Evolutionary conservation across 2,888 invertebrate genomes (phyloP).

Genomic region (Tetranychus truncatus): DNA sequence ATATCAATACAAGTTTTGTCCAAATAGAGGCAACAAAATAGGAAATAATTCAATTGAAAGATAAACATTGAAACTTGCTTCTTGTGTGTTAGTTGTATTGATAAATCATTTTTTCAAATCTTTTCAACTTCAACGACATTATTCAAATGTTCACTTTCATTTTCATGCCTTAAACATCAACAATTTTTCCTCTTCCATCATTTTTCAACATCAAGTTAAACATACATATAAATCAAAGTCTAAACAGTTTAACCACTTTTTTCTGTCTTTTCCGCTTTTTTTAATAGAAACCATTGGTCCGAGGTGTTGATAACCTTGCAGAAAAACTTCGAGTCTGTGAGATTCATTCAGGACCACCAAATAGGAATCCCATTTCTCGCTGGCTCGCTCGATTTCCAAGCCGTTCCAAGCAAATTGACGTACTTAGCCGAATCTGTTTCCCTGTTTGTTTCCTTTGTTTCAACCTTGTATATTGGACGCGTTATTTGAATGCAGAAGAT

Average conservation of each 20-base stretch:
- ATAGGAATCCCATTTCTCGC: constrained; percentile 63
- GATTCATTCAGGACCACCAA: constrained; percentile 12
- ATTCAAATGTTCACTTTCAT: no score
- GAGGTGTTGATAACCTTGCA: constrained; percentile 10
- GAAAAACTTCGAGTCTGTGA: constrained; percentile 14
- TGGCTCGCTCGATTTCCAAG: constrained; percentile 80
- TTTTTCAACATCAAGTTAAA: no score
- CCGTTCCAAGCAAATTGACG: constrained; percentile 86
- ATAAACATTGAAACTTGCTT: no score
- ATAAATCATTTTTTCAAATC: no score
- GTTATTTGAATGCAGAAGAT: constrained; percentile 48
- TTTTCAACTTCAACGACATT: no score
- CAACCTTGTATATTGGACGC: constrained; percentile 83
- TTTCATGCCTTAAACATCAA: no score
- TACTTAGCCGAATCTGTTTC: constrained; percentile 84
- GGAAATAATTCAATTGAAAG: no score
- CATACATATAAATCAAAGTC: background rate
- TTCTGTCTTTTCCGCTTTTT: background rate
- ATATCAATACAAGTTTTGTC: no score
- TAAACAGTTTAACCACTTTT: background rate
- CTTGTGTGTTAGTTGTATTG: no score
- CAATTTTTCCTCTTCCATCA: no score
- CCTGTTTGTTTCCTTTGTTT: constrained; percentile 83
- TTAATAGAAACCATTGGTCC: background rate
- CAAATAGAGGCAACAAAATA: no score